These are phyloP conservation scores for Archivesica marissinica DNA, from an alignment of 1,140 invertebrate genomes.

Conservation along the genomic window DNA sequence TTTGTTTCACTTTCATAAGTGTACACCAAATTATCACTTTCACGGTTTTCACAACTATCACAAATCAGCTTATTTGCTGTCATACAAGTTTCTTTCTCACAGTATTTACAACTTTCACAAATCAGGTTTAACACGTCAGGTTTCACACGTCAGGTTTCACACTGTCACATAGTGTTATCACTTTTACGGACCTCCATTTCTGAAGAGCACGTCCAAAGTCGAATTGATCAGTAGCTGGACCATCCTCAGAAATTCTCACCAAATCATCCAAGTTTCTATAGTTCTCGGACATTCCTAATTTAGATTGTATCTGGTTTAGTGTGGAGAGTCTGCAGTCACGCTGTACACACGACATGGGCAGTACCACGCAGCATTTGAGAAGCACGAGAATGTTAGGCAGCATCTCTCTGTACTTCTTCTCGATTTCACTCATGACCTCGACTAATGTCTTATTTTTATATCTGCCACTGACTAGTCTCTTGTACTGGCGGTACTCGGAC, in stretches of 20 bases:
- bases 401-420: neutral
- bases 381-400: conserved; percentile 1
- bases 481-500: conserved; percentile 23
- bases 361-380: conserved; percentile 21
- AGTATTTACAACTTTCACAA: no score
- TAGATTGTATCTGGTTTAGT: conserved; percentile 14
- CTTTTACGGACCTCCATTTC: conserved; percentile 20
- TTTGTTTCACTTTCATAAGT: no score
- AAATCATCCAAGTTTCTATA: conserved; percentile 8
- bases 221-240: neutral
- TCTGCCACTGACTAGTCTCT: neutral
- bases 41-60: no score
- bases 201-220: conserved; percentile 12
- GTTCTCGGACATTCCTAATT: neutral
- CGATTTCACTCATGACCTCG: neutral
- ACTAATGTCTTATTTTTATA: neutral
- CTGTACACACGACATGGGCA: conserved; percentile 33
- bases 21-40: no score
- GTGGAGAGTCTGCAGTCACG: conserved; percentile 39
- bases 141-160: neutral
- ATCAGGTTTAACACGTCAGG: no score
- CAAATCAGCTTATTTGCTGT: no score
- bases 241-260: conserved; percentile 27
- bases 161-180: neutral
- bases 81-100: no score